Evolutionary conservation across 2,113 vertebrate genomes (phyloP).

Genomic region (Balaeniceps rex): DNA sequence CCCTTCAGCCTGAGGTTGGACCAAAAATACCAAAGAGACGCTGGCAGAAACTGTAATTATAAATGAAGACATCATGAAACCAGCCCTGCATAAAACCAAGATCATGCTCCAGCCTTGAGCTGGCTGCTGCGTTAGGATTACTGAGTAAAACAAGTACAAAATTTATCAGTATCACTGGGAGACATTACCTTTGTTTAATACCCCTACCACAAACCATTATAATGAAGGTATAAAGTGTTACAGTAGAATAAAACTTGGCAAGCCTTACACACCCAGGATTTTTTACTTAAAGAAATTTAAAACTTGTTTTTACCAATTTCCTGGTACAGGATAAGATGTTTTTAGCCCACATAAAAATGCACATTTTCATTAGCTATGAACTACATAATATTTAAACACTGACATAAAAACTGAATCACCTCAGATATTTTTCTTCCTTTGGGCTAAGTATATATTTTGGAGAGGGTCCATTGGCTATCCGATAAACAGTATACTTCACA

Average conservation of each 20-base stretch:
- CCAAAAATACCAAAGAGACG: neutral
- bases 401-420: neutral
- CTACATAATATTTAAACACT: neutral
- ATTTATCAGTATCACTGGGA: neutral
- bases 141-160: neutral
- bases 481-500: constrained; percentile 48
- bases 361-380: neutral
- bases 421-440: constrained; percentile 42
- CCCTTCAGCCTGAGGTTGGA: constrained; percentile 5
- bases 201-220: neutral
- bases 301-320: neutral
- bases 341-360: neutral
- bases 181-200: neutral
- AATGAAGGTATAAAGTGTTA: neutral
- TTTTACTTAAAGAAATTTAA: neutral
- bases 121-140: neutral
- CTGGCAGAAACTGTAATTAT: constrained; percentile 10
- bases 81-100: neutral
- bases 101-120: neutral
- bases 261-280: neutral
- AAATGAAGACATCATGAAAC: neutral
- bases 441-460: constrained; percentile 37
- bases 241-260: neutral
- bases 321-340: neutral
- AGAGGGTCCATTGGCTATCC: neutral